Evolutionary conservation across 2,888 invertebrate species (phyloP).

Genomic region (Drosophila acutilabella): DNA sequence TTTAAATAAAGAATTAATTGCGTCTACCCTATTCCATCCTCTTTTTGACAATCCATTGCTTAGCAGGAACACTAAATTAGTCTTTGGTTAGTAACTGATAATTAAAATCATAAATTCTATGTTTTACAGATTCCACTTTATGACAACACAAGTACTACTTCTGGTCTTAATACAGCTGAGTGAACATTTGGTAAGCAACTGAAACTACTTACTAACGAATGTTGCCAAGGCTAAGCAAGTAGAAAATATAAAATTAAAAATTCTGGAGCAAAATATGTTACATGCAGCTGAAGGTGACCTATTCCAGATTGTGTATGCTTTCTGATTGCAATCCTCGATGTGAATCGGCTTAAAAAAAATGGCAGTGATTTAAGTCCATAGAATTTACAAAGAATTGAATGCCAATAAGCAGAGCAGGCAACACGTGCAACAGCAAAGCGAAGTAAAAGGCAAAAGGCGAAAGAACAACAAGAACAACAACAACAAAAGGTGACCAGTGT

Average conservation of each 20-base stretch:
- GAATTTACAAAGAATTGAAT: constrained; percentile 61
- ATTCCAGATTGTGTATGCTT: background rate
- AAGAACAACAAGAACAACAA: constrained; percentile 28
- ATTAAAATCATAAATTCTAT: constrained; percentile 6
- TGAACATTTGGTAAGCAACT: constrained; percentile 28
- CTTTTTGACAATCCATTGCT: no score
- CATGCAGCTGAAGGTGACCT: constrained; percentile 28
- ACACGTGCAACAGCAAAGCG: constrained; percentile 59
- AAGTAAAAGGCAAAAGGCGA: constrained; percentile 4
- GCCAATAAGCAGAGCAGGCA: constrained; percentile 59
- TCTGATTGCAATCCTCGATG: constrained; percentile 62
- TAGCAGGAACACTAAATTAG: no score
- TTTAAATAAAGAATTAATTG: no score
- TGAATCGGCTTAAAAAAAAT: constrained; percentile 18
- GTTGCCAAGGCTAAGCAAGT: constrained; percentile 11
- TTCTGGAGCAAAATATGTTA: constrained; percentile 22
- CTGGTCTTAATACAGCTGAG: constrained; percentile 39
- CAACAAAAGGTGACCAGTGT: constrained; percentile 53
- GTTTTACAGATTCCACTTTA: background rate
- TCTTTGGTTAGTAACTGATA: constrained; percentile 17
- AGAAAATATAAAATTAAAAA: constrained; percentile 59
- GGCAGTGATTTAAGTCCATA: constrained; percentile 56
- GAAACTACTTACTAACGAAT: constrained; percentile 8
- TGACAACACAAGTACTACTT: background rate
- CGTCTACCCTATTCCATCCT: no score